Conservation (phyloP, 2,113 vertebrate species). For the Spea bombifrons region DNA sequence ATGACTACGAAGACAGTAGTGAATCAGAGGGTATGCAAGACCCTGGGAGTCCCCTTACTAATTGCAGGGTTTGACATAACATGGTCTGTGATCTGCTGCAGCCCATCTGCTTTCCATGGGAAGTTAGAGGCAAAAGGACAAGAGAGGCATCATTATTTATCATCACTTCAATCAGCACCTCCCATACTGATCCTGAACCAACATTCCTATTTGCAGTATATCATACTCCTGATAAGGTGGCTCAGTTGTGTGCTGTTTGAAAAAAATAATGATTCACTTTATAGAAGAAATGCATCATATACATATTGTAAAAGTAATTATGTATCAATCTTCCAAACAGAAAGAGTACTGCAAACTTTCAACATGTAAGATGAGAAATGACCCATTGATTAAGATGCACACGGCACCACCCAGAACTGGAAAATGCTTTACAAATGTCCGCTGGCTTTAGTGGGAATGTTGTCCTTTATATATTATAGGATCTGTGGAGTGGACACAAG, state of each 20-base stretch:
- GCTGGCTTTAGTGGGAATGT: too few relatives aligned
- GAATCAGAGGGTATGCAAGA: conserved; percentile 22
- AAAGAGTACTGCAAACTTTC: too few relatives aligned
- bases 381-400: too few relatives aligned
- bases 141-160: conserved; percentile 43
- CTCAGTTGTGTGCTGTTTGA: not conserved
- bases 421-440: too few relatives aligned
- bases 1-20: conserved; percentile 5
- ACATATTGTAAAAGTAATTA: too few relatives aligned
- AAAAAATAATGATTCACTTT: too few relatives aligned
- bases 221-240: not conserved
- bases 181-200: conserved; percentile 11
- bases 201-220: conserved; percentile 24
- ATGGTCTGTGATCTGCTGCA: conserved; percentile 42
- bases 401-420: too few relatives aligned
- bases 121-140: conserved; percentile 37
- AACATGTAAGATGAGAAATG: too few relatives aligned
- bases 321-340: too few relatives aligned
- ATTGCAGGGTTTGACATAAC: conserved; percentile 40
- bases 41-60: conserved; percentile 36
- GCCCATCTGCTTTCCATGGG: conserved; percentile 39
- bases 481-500: too few relatives aligned
- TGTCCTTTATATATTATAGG: too few relatives aligned
- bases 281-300: too few relatives aligned
- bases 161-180: conserved; percentile 32